Conservation (phyloP, 2,888 invertebrate species). For the Microctonus hyperodae region DNA sequence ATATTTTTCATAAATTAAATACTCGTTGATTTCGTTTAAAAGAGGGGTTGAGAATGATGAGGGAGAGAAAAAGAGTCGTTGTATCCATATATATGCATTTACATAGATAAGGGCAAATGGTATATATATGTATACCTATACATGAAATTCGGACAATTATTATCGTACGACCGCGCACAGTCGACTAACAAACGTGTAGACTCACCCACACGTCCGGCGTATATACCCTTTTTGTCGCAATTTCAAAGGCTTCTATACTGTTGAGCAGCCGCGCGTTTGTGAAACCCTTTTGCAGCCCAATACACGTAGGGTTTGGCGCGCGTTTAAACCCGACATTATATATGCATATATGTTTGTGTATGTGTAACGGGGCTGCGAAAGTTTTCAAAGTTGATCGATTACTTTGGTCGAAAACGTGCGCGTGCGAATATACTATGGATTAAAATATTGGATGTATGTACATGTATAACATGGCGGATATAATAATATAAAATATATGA, state of each 20-base stretch:
- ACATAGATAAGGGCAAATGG: neutral
- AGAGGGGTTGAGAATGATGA: neutral
- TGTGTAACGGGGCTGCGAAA: neutral
- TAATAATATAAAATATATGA: too few species aligned
- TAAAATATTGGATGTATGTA: neutral
- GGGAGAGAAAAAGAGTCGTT: neutral
- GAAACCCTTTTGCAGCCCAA: conserved; percentile 22
- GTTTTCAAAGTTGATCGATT: conserved; percentile 16
- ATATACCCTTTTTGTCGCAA: conserved; percentile 15
- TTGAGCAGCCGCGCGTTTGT: neutral
- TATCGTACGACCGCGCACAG: conserved; percentile 3
- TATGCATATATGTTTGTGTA: neutral
- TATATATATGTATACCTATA: neutral
- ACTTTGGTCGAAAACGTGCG: neutral
- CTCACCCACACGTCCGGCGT: conserved; percentile 10
- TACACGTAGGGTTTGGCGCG: neutral
- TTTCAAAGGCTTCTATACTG: conserved; percentile 26
- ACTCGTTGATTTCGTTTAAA: neutral
- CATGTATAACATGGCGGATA: neutral
- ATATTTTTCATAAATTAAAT: neutral
- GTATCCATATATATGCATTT: too few species aligned
- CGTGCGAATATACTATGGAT: neutral
- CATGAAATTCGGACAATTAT: conserved; percentile 25
- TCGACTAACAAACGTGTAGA: conserved; percentile 4
- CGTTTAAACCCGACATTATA: neutral